Percentiles rank a stretch among this genome's conserved stretches.
Conservation (phyloP, 64 coral and sea anemone genomes). For the Pachyseris speciosa region DNA sequence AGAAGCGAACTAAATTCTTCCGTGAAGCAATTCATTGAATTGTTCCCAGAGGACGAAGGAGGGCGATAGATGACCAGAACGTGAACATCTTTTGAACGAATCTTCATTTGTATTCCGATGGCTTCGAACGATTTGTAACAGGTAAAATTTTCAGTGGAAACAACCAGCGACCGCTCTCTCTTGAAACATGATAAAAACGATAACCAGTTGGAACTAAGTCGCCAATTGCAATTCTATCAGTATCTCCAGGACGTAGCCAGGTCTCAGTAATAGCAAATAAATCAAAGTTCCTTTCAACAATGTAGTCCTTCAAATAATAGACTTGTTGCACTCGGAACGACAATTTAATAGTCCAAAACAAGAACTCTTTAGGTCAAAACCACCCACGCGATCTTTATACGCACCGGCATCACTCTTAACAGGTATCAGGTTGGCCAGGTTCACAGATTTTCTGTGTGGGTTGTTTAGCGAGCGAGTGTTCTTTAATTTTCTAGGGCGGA, state of each 20-base stretch:
- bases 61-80: background rate
- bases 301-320: slow-evolving; percentile 44
- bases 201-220: slow-evolving; percentile 27
- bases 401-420: background rate
- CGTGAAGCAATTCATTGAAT: slow-evolving; percentile 46
- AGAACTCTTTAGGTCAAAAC: background rate
- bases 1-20: slow-evolving; percentile 50
- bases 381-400: background rate
- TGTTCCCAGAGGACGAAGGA: slow-evolving; percentile 36
- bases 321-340: slow-evolving; percentile 43
- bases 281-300: slow-evolving; percentile 61
- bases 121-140: slow-evolving; percentile 38
- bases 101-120: slow-evolving; percentile 17
- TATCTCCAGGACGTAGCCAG: slow-evolving; percentile 39
- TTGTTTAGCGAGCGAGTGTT: background rate
- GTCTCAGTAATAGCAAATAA: slow-evolving; percentile 75
- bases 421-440: background rate
- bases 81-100: slow-evolving; percentile 22
- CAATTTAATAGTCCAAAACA: slow-evolving; percentile 53
- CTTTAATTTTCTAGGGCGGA: background rate
- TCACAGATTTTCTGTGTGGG: background rate
- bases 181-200: slow-evolving; percentile 24
- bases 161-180: slow-evolving; percentile 16
- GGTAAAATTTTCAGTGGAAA: slow-evolving; percentile 41
- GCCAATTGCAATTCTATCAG: slow-evolving; percentile 22